Evolutionary conservation across 2,888 invertebrate species (phyloP), one percentile per base, ranked within the genome.

Genomic region (Thymelicus sylvestris): DNA sequence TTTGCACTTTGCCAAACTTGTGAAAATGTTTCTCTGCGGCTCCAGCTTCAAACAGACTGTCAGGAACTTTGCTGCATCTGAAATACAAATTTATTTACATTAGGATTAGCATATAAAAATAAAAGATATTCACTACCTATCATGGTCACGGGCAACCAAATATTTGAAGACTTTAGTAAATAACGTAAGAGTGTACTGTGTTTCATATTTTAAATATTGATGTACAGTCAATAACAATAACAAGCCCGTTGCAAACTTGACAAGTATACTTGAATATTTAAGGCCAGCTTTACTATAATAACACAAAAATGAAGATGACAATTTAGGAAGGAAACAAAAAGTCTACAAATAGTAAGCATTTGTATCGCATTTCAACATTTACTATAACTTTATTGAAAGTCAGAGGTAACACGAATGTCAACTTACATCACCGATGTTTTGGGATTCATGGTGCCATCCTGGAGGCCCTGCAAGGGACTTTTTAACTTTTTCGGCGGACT

Each of bases 1-100:
- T 95, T 13, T 94, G 94, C 3, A 97, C 95, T 55, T 92, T 94
- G 0, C 98, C 98, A 90, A 96, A 98, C 80, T 95, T 95, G 24
- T 95, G 92, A 74, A 97, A 97, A 83, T 97, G 95, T 71, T 95
- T 92, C 77, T 95, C 95, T 0, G 96, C 95, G 31, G 95, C 85
- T 65, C 91, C 83, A 1, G 95, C 83, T 75, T 96, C 95, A 67
- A 96, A 92, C 68, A 97, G 91, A 8, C 93, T 86, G 44, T 95
- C 95, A 0, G 97, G 97, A 61, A 96, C 95, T 81, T 95, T 94
- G 47, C 93, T 89, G 80, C 96, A 96, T 50, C 96, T 96, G 75
- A 38, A 83, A 85, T 63, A 65, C 39, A 59, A 13, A 52, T 52
- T 4, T 12, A 44, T 44, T 44, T 44, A 8, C 0, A 44, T 44